These are phyloP conservation scores for Isurus oxyrinchus DNA, from an alignment of 2,113 vertebrate genomes.

Conservation along the genomic window DNA sequence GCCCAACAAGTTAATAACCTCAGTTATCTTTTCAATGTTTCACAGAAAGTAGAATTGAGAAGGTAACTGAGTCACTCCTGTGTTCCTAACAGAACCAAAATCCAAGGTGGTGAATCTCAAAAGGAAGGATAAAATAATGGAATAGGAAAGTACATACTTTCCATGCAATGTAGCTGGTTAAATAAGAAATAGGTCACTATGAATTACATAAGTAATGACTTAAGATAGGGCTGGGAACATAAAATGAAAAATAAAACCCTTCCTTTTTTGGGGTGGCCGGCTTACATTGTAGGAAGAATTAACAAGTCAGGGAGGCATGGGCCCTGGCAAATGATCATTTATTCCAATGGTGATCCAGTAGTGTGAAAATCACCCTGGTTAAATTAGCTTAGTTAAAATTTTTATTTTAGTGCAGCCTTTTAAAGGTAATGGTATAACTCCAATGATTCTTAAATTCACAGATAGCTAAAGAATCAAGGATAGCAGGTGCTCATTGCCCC, in stretches of 20 bases:
- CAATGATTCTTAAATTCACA: neutral
- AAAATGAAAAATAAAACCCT: neutral
- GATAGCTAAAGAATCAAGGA: no score
- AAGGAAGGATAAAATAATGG: neutral
- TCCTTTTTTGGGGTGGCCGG: neutral
- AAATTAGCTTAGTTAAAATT: neutral
- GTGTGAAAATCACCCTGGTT: neutral
- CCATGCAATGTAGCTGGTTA: neutral
- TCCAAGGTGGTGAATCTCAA: neutral
- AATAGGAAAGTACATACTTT: neutral
- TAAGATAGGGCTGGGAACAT: neutral
- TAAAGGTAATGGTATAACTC: neutral
- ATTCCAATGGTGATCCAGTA: neutral
- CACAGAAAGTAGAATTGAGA: neutral
- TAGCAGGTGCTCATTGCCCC: no score
- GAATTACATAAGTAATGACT: neutral
- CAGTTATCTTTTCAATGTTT: neutral
- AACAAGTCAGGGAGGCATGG: neutral
- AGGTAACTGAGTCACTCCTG: neutral
- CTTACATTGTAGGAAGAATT: neutral
- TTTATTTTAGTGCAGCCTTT: neutral
- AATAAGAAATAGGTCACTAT: neutral
- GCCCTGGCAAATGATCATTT: neutral
- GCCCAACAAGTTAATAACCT: no score
- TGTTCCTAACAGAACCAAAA: neutral